A percentile compares a stretch with the other conserved stretches of the same genome.
Conservation (phyloP, 2,797 vertebrate species). For the Myoxocephalus aenaeus region DNA sequence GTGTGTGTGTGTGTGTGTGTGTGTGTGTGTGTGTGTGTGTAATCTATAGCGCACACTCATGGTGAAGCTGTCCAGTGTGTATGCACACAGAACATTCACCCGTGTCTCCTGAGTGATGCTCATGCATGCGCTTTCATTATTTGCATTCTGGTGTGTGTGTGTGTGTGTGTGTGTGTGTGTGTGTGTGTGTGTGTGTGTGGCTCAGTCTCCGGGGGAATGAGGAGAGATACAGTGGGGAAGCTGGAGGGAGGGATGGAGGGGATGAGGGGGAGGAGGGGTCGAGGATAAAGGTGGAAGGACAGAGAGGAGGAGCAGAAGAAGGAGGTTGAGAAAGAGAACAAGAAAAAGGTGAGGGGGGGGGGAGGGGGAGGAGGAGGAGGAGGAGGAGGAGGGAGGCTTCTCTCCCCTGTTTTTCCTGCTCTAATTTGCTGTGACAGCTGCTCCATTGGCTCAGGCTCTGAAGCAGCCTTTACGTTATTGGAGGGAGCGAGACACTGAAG, state of each 20-base stretch:
- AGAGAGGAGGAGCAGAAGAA: slow-evolving; percentile 9
- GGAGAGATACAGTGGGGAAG: slow-evolving; percentile 16
- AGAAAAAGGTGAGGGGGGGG: slow-evolving; percentile 1
- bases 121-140: slow-evolving; percentile 10
- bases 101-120: slow-evolving; percentile 6
- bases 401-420: slow-evolving; percentile 53
- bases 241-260: slow-evolving; percentile 9
- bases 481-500: slow-evolving; percentile 13
- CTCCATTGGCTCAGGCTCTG: slow-evolving; percentile 48
- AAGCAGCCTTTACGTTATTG: slow-evolving; percentile 21
- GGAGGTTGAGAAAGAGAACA: slow-evolving; percentile 12
- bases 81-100: not conserved
- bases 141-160: slow-evolving; percentile 9
- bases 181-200: not conserved
- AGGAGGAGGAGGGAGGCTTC: slow-evolving; percentile 19
- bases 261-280: not conserved
- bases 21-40: slow-evolving; percentile 1
- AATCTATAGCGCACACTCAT: slow-evolving; percentile 14
- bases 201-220: slow-evolving; percentile 28
- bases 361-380: not conserved
- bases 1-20: not conserved
- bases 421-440: slow-evolving; percentile 69
- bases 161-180: slow-evolving; percentile 11
- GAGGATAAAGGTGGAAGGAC: slow-evolving; percentile 3
- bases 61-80: slow-evolving; percentile 8